Base-by-base conservation (phyloP, 2,888 invertebrate genomes). In the Xestoiulus laeticollis region DNA sequence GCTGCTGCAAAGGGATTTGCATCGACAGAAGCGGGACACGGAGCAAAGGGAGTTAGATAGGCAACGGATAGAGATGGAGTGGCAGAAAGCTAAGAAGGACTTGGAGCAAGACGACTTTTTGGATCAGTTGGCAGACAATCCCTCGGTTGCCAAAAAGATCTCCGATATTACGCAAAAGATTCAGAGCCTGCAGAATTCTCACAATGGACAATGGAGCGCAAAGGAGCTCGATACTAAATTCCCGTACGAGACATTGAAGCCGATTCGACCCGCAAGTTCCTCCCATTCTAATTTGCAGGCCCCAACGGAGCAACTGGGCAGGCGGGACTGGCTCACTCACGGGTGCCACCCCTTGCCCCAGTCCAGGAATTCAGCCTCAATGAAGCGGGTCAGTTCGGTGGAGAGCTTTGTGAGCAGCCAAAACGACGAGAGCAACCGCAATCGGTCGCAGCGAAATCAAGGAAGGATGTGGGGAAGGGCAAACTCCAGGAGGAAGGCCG, bases 1-100 rank as follows among this genome's bases (percentile, higher is more conserved):
- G 88, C 94, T 95, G 93, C 92, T 96, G 32, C 90, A 90, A 88
- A 91, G 93, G 87, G 93, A 93, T 90, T 92, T 92, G 87, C 89
- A 90, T 48, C 87, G 89, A 68, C 87, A 88, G 19, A 59, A 85
- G 44, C 38, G 82, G 4, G 90, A 89, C 85, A 87, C 89, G 84
- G 88, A 90, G 88, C 88, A 89, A 89, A 88, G 90, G 30, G 89
- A 90, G 85, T 87, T 94, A 93, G 90, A 92, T 90, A 90, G 92
- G 91, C 89, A 90, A 44, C 93, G 92, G 88, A 92, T 93, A 30
- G 93, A 93, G 89, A 91, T 92, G 90, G 92, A 93, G 92, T 92
- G 93, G 93, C 90, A 93, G 89, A 91, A 92, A 89, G 93, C 93
- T 1, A 93, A 93, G 90, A 92, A 92, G 22, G 93, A 93, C 89